Evolutionary conservation across 2,888 invertebrate genomes (phyloP).

Genomic region (Ernsta delagoae): DNA sequence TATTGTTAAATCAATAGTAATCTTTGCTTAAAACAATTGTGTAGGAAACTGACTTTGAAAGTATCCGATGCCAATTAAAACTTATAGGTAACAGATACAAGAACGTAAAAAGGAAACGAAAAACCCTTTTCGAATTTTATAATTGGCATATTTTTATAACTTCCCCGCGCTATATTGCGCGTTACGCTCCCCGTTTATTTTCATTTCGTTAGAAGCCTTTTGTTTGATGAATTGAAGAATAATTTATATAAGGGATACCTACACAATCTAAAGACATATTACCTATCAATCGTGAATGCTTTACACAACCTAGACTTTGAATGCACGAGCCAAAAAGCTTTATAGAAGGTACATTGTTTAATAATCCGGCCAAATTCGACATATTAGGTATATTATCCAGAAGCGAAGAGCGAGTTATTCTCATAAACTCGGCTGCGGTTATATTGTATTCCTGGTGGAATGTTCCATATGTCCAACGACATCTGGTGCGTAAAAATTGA

Average conservation of each 20-base stretch:
- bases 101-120: not conserved
- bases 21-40: not conserved
- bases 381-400: constrained; percentile 21
- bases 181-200: not conserved
- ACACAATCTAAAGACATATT: no score
- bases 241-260: no score
- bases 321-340: not conserved
- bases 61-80: constrained; percentile 1
- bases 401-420: constrained; percentile 24
- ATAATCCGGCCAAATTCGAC: constrained; percentile 5
- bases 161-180: not conserved
- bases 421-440: constrained; percentile 23
- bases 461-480: constrained; percentile 31
- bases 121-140: not conserved
- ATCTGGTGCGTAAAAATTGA: constrained; percentile 36
- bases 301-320: no score
- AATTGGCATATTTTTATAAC: not conserved
- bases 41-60: not conserved
- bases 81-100: not conserved
- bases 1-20: no score
- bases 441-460: constrained; percentile 39
- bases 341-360: not conserved
- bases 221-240: no score
- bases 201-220: no score
- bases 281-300: not conserved